These are phyloP conservation scores for Lepus americanus DNA, from an alignment of 2,113 vertebrate species.

Conservation along the genomic window DNA sequence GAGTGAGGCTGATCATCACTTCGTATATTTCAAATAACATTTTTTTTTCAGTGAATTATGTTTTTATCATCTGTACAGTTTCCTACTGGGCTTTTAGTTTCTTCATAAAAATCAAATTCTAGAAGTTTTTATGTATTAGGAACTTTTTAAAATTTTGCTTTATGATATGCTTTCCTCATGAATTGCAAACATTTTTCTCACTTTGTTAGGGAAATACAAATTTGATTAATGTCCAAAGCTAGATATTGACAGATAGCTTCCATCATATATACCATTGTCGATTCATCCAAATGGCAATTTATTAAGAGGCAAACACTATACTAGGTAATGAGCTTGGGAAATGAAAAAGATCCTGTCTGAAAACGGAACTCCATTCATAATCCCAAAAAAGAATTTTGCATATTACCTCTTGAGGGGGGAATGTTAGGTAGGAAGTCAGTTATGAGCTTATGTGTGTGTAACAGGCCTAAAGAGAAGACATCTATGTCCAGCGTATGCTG, in stretches of 20 bases:
- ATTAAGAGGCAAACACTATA: neutral
- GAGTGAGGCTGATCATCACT: neutral
- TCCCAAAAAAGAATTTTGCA: no score
- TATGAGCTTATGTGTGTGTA: no score
- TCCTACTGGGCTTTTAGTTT: neutral
- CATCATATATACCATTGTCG: neutral
- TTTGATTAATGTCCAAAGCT: conserved; percentile 1
- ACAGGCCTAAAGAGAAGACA: no score
- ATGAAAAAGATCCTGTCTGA: conserved; percentile 14
- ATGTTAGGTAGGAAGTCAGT: no score
- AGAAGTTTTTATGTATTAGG: conserved; percentile 35
- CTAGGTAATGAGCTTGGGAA: conserved; percentile 26
- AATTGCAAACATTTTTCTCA: neutral
- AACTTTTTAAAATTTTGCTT: neutral
- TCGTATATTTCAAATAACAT: neutral
- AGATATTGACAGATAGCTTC: neutral
- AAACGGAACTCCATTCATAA: neutral
- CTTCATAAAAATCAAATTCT: conserved; percentile 56
- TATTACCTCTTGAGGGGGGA: no score
- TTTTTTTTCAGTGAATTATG: neutral
- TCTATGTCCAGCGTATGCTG: no score
- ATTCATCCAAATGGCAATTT: neutral
- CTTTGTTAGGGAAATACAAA: conserved; percentile 13
- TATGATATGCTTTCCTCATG: neutral
- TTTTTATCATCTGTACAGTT: neutral